These are phyloP conservation scores for Capitulum mitella DNA, from an alignment of 2,888 invertebrate genomes.

Conservation along the genomic window DNA sequence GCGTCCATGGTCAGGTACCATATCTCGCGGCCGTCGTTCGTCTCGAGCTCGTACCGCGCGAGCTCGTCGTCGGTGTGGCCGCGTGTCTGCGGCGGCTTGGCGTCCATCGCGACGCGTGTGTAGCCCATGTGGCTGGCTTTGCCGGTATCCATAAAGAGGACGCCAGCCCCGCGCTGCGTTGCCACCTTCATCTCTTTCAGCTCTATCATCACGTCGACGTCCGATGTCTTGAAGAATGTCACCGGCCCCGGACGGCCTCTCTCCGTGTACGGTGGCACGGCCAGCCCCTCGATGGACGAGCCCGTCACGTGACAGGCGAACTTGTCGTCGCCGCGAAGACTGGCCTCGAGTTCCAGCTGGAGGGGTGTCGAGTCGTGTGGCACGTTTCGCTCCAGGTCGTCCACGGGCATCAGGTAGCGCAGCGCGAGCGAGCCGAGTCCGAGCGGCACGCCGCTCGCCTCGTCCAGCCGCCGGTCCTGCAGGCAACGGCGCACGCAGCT, in stretches of 20 bases:
- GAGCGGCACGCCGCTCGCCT: too few species aligned
- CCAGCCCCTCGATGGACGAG: conserved; percentile 3
- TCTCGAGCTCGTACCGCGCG: background rate
- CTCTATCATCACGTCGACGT: background rate
- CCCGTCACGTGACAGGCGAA: background rate
- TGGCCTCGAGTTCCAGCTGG: background rate
- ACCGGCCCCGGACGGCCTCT: background rate
- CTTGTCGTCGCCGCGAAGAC: too few species aligned
- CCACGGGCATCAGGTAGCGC: background rate
- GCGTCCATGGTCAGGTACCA: background rate
- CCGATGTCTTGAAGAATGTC: background rate
- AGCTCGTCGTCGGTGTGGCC: background rate
- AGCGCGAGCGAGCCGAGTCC: background rate
- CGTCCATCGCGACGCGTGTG: background rate
- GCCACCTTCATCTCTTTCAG: background rate
- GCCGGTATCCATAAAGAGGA: background rate
- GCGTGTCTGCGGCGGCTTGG: background rate
- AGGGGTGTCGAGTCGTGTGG: background rate
- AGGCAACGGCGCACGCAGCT: too few species aligned
- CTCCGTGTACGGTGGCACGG: background rate
- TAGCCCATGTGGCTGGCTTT: background rate
- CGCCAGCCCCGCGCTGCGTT: background rate
- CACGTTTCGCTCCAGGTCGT: background rate
- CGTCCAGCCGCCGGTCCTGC: too few species aligned
- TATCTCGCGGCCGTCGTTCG: background rate